phyloP scores from a whole-genome alignment of 30 jellyfish, hydroid and myxozoan genomes.

The Aurelia sp. region DNA sequence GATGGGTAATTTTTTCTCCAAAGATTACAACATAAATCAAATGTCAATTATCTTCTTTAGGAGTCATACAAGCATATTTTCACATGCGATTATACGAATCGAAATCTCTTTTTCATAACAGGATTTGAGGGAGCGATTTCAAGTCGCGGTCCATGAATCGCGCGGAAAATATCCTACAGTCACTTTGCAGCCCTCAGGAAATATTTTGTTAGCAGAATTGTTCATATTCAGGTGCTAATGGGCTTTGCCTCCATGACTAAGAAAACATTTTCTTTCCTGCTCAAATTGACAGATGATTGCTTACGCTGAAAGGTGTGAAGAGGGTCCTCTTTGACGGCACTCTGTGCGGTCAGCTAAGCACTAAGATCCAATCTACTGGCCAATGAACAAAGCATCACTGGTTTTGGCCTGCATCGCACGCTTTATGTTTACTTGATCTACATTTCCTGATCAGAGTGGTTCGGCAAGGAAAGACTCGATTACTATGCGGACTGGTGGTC shows the following conservation, averaged over 20 bases:
- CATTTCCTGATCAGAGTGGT: conserved; percentile 39
- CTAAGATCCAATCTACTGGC: conserved; percentile 46
- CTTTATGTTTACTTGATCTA: conserved; percentile 30
- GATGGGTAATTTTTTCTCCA: conserved; percentile 12
- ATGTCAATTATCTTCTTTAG: conserved; percentile 48
- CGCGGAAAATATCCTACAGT: conserved; percentile 82
- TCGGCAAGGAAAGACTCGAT: conserved; percentile 52
- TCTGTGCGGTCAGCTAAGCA: conserved; percentile 71
- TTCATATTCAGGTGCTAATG: conserved; percentile 72
- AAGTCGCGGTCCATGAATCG: conserved; percentile 66
- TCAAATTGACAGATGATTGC: conserved; percentile 71
- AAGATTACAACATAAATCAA: conserved; percentile 48
- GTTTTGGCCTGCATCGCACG: conserved; percentile 40
- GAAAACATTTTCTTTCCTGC: conserved; percentile 69
- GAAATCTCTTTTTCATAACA: conserved; percentile 74
- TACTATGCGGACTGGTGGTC: conserved; percentile 54
- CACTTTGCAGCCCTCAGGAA: conserved; percentile 73
- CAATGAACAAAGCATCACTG: conserved; percentile 22
- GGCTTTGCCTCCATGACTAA: conserved; percentile 72
- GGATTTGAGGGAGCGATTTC: conserved; percentile 46
- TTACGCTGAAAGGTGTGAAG: conserved; percentile 73
- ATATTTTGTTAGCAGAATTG: conserved; percentile 66
- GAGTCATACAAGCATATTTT: conserved; percentile 43
- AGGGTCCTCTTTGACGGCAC: conserved; percentile 71
- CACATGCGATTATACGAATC: conserved; percentile 38